A percentile compares a stretch with the other conserved stretches of the same genome.
Evolutionary conservation across 2,797 vertebrate genomes (phyloP).

Genomic region (Paratrypauchen microcephalus): DNA sequence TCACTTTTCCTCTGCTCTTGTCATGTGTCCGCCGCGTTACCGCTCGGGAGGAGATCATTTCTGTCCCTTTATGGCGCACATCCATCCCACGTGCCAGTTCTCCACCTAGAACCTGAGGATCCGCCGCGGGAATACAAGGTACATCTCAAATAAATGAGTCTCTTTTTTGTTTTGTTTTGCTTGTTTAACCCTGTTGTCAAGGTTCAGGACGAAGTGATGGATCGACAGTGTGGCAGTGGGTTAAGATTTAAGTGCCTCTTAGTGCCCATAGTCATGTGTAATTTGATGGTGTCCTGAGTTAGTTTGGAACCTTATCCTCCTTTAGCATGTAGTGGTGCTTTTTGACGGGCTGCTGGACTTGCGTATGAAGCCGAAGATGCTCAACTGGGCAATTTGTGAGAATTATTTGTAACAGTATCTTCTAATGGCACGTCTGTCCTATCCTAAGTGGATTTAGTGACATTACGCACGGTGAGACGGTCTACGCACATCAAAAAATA

Average conservation of each 20-base stretch:
- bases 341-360: background rate
- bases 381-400: conserved; percentile 19
- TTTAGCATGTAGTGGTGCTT: conserved; percentile 17
- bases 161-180: conserved; percentile 19
- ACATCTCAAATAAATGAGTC: conserved; percentile 37
- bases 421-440: background rate
- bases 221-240: conserved; percentile 10
- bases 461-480: conserved; percentile 5
- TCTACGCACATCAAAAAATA: conserved; percentile 9
- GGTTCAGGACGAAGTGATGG: conserved; percentile 9
- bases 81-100: conserved; percentile 24
- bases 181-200: conserved; percentile 23
- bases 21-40: conserved; percentile 29
- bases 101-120: conserved; percentile 29
- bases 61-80: conserved; percentile 21
- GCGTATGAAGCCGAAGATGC: conserved; percentile 21
- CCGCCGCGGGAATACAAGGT: conserved; percentile 53
- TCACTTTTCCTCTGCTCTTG: conserved; percentile 48
- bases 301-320: conserved; percentile 33
- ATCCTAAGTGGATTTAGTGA: conserved; percentile 15
- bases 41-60: conserved; percentile 44
- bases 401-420: no score
- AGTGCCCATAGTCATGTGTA: conserved; percentile 30
- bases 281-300: conserved; percentile 29
- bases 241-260: conserved; percentile 11